Conservation (phyloP, 1,140 invertebrate genomes). For the Pogonomyrmex barbatus region DNA sequence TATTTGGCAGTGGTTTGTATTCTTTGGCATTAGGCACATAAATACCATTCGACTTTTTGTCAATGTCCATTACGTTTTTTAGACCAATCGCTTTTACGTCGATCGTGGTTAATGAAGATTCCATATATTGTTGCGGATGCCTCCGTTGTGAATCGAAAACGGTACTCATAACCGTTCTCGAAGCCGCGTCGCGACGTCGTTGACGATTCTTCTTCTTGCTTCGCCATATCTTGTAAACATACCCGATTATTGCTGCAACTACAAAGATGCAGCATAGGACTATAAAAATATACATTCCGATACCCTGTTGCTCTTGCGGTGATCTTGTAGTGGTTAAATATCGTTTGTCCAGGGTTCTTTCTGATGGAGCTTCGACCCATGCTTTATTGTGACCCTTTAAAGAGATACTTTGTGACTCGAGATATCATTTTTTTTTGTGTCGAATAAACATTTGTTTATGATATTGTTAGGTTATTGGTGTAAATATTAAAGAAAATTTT, state of each 20-base stretch:
- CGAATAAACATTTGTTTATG: constrained; percentile 6
- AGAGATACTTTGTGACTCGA: not conserved
- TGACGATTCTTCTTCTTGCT: constrained; percentile 87
- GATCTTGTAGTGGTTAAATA: constrained; percentile 87
- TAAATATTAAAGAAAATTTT: not conserved
- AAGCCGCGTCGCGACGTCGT: constrained; percentile 83
- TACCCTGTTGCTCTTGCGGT: constrained; percentile 91
- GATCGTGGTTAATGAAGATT: constrained; percentile 71
- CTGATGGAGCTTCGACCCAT: constrained; percentile 93
- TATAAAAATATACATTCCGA: constrained; percentile 91
- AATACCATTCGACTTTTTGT: constrained; percentile 83
- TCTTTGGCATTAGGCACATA: constrained; percentile 78
- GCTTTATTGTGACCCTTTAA: constrained; percentile 90
- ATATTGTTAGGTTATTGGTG: not conserved
- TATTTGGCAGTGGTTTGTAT: constrained; percentile 80
- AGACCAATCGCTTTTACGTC: constrained; percentile 81
- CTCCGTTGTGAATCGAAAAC: constrained; percentile 82
- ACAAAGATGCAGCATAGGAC: constrained; percentile 90
- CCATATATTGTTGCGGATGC: constrained; percentile 80
- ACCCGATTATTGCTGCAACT: constrained; percentile 87
- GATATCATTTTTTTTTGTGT: not conserved
- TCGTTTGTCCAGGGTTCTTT: constrained; percentile 90
- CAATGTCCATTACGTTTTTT: constrained; percentile 79
- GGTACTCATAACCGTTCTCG: constrained; percentile 69
- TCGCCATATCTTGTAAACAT: constrained; percentile 87